A percentile compares a stretch with the other conserved stretches of the same genome.
Evolutionary conservation across 2,113 vertebrate species (phyloP).

Genomic region (Cygnus atratus): DNA sequence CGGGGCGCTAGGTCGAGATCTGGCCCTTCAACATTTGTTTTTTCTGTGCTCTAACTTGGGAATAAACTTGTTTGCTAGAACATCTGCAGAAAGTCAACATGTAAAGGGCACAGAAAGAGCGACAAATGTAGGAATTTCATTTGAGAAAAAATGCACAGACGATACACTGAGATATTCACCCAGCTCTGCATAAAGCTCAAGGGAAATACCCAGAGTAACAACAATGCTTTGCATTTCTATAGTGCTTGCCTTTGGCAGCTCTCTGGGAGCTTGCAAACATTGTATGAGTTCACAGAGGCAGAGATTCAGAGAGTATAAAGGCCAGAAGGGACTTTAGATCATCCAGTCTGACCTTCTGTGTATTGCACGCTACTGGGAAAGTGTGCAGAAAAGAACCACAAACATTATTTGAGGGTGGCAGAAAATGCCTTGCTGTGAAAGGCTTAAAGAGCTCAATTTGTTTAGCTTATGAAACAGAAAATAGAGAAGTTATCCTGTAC

Average conservation of each 20-base stretch:
- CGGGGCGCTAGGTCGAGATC: not conserved
- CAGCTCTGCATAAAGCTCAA: slow-evolving; percentile 32
- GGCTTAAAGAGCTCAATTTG: slow-evolving; percentile 43
- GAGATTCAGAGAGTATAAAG: slow-evolving; percentile 57
- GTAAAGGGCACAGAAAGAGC: not conserved
- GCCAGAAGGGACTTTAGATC: slow-evolving; percentile 69
- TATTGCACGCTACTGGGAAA: slow-evolving; percentile 20
- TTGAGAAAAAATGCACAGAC: not conserved
- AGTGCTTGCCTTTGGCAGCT: slow-evolving; percentile 58
- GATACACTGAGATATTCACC: not conserved
- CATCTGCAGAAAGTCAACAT: not conserved
- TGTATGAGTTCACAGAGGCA: slow-evolving; percentile 67
- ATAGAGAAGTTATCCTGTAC: not conserved
- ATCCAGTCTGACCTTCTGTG: slow-evolving; percentile 55
- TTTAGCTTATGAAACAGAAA: slow-evolving; percentile 21
- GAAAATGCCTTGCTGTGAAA: slow-evolving; percentile 31
- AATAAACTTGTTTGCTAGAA: slow-evolving; percentile 38
- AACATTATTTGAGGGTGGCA: slow-evolving; percentile 55
- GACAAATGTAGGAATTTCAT: slow-evolving; percentile 32
- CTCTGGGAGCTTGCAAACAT: slow-evolving; percentile 57
- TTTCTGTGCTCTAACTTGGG: not conserved
- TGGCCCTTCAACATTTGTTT: not conserved
- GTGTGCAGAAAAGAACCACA: slow-evolving; percentile 36
- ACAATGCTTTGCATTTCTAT: slow-evolving; percentile 61
- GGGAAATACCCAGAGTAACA: slow-evolving; percentile 47